Conservation (phyloP, 2,113 vertebrate genomes). For the Lepisosteus osseus region DNA sequence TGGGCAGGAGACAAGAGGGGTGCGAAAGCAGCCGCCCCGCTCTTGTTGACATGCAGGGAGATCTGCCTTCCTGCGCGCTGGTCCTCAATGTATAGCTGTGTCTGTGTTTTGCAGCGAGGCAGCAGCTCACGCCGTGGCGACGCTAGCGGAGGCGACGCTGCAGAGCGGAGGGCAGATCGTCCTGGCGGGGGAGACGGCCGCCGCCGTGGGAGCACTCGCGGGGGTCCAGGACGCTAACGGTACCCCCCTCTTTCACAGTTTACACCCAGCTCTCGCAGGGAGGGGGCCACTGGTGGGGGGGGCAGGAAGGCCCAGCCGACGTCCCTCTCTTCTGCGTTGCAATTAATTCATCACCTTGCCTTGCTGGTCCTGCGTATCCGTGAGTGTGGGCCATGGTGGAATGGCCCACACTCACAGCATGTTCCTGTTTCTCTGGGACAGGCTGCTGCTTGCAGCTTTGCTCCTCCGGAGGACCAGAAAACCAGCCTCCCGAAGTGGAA, state of each 20-base stretch:
- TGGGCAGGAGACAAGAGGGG: too few species aligned
- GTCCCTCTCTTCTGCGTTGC: not conserved
- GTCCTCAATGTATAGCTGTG: not conserved
- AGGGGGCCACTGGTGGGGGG: too few species aligned
- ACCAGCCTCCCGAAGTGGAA: too few species aligned
- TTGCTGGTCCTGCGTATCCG: conserved; percentile 9
- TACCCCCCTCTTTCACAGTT: conserved; percentile 28
- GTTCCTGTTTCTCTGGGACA: too few species aligned
- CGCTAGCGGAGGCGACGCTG: conserved; percentile 92
- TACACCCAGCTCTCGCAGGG: not conserved
- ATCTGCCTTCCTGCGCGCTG: not conserved
- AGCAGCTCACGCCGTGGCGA: conserved; percentile 93
- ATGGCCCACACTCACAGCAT: too few species aligned
- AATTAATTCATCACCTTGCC: conserved; percentile 34
- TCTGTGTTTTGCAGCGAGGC: conserved; percentile 76
- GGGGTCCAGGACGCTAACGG: conserved; percentile 90
- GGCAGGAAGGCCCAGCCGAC: not conserved
- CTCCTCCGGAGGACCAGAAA: too few species aligned
- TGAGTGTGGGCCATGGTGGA: not conserved
- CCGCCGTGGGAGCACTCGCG: conserved; percentile 92
- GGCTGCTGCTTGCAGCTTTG: too few species aligned
- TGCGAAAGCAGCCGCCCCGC: too few species aligned
- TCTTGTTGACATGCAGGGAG: too few species aligned
- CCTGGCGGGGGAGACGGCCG: conserved; percentile 90
- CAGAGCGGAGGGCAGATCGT: conserved; percentile 97